These are phyloP conservation scores for Parelbella ahira DNA, from an alignment of 2,888 invertebrate species.

Conservation along the genomic window DNA sequence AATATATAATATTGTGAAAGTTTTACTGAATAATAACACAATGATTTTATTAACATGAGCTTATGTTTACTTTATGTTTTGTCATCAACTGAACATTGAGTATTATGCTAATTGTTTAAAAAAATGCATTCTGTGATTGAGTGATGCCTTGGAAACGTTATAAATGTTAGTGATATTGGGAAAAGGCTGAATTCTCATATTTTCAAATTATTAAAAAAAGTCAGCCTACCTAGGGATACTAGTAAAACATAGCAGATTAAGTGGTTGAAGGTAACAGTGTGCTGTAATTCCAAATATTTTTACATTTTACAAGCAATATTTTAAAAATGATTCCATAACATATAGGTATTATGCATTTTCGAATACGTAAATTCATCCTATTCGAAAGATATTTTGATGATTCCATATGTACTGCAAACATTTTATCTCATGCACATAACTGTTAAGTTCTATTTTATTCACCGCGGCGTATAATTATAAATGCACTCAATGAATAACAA, in stretches of 20 bases:
- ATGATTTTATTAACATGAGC: no score
- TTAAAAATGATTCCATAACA: no score
- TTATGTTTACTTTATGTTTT: constrained; percentile 36
- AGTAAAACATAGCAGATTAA: no score
- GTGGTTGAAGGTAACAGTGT: no score
- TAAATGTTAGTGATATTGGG: constrained; percentile 49
- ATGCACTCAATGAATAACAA: constrained; percentile 55
- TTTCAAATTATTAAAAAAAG: constrained; percentile 18
- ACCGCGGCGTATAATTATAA: constrained; percentile 66
- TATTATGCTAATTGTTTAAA: constrained; percentile 35
- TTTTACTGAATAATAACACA: no score
- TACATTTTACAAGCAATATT: no score
- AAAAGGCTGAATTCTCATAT: constrained; percentile 43
- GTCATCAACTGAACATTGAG: constrained; percentile 31
- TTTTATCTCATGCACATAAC: constrained; percentile 33
- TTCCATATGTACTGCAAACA: constrained; percentile 1
- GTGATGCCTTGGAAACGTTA: constrained; percentile 62
- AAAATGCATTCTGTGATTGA: constrained; percentile 67
- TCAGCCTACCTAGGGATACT: constrained; percentile 39
- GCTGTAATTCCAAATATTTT: no score
- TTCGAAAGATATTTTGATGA: constrained; percentile 31
- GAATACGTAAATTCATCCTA: constrained; percentile 53
- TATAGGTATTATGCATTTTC: constrained; percentile 10
- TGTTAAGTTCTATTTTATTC: constrained; percentile 55
- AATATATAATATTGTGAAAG: constrained; percentile 9